Conservation (phyloP, 2,888 invertebrate genomes). For the Ophion ventricosus region DNA sequence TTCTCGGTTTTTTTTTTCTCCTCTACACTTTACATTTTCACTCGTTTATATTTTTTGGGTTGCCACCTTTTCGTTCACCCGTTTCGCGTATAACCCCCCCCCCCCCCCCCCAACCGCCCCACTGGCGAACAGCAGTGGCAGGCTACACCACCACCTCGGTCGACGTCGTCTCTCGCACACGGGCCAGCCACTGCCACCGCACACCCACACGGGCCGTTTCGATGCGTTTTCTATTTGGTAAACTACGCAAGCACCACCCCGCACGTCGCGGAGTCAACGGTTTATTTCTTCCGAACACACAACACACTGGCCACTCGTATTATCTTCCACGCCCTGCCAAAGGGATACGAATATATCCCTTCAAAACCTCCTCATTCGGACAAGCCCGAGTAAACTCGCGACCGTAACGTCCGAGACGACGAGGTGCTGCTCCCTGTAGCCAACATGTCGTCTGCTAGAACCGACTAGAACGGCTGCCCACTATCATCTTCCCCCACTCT, state of each 20-base stretch:
- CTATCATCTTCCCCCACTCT: constrained; percentile 64
- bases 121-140: constrained; percentile 42
- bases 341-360: constrained; percentile 45
- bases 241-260: constrained; percentile 38
- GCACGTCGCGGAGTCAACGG: constrained; percentile 21
- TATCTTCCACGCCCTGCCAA: constrained; percentile 46
- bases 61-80: constrained; percentile 32
- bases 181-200: constrained; percentile 54
- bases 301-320: constrained; percentile 12
- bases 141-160: constrained; percentile 46
- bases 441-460: constrained; percentile 84
- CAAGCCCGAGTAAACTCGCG: constrained; percentile 78
- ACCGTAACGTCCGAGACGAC: constrained; percentile 78
- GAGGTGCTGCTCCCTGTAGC: constrained; percentile 82
- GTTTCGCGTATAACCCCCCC: constrained; percentile 19
- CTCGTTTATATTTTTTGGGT: constrained; percentile 33
- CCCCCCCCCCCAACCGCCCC: constrained; percentile 36
- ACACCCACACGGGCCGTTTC: constrained; percentile 50
- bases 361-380: constrained; percentile 74
- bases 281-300: constrained; percentile 1
- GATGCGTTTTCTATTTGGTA: constrained; percentile 49
- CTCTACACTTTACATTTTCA: constrained; percentile 49
- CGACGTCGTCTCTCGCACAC: constrained; percentile 59
- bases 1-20: constrained; percentile 30
- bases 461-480: constrained; percentile 73